Conservation (phyloP, 2,113 vertebrate species). For the Phylloscopus trochilus region DNA sequence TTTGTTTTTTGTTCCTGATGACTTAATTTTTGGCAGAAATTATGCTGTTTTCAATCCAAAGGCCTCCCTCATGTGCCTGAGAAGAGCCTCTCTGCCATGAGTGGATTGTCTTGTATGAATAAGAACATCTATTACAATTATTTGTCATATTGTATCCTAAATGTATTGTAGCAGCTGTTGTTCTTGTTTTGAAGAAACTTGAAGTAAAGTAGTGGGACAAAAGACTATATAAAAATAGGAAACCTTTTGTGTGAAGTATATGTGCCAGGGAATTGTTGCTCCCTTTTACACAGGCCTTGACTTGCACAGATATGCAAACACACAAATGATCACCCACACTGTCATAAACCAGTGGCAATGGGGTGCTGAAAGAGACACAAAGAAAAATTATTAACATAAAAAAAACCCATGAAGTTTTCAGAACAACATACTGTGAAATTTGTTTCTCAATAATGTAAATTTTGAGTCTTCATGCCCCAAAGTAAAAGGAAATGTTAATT, state of each 20-base stretch:
- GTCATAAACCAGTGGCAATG: not conserved
- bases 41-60: not conserved
- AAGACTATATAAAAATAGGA: not conserved
- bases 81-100: not conserved
- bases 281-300: not conserved
- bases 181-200: not conserved
- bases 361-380: not conserved
- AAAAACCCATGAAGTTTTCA: not conserved
- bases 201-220: constrained; percentile 1
- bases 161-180: not conserved
- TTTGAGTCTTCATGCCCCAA: not conserved
- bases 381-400: not conserved
- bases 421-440: not conserved
- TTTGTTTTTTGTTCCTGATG: not conserved
- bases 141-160: not conserved
- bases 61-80: not conserved
- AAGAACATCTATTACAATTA: not conserved
- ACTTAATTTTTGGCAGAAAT: not conserved
- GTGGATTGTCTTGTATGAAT: not conserved
- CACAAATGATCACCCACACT: not conserved
- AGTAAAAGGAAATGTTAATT: not conserved
- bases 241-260: not conserved
- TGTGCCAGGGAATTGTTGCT: not conserved
- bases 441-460: not conserved
- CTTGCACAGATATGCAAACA: not conserved